Evolutionary conservation across 2,113 vertebrate genomes (phyloP).

Genomic region (Chionomys nivalis): DNA sequence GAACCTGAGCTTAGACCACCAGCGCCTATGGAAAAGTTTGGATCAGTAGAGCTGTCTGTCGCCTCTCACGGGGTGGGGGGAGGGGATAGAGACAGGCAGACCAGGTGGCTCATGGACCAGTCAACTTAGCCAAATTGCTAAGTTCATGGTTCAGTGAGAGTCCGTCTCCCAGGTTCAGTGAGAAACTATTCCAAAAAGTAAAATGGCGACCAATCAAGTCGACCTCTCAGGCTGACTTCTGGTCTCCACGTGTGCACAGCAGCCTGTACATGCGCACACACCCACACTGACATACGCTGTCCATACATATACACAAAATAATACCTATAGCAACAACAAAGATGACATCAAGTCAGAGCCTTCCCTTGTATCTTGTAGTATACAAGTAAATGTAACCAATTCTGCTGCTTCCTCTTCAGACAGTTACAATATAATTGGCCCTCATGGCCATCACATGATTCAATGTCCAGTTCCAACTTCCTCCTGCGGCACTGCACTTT

Average conservation of each 20-base stretch:
- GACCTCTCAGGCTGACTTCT: too few relatives aligned
- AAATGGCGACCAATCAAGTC: not conserved
- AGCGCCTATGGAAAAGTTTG: not conserved
- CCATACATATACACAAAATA: not conserved
- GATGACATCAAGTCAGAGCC: not conserved
- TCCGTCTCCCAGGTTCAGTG: not conserved
- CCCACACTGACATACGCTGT: not conserved
- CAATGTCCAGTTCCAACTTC: not conserved
- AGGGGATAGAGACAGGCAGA: not conserved
- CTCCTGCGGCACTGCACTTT: not conserved
- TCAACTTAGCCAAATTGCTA: not conserved
- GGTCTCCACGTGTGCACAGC: too few relatives aligned
- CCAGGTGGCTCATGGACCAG: not conserved
- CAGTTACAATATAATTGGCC: not conserved
- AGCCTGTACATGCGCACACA: too few relatives aligned
- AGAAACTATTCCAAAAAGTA: not conserved
- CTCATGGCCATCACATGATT: not conserved
- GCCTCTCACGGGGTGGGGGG: too few relatives aligned
- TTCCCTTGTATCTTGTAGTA: constrained; percentile 14
- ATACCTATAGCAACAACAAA: not conserved
- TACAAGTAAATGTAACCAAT: not conserved
- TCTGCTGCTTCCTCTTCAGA: not conserved
- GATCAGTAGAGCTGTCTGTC: not conserved
- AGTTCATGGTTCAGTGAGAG: not conserved
- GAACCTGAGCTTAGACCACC: not conserved